phyloP scores from a whole-genome alignment of 2,113 vertebrate genomes.

The Boulengeromyrus knoepffleri region DNA sequence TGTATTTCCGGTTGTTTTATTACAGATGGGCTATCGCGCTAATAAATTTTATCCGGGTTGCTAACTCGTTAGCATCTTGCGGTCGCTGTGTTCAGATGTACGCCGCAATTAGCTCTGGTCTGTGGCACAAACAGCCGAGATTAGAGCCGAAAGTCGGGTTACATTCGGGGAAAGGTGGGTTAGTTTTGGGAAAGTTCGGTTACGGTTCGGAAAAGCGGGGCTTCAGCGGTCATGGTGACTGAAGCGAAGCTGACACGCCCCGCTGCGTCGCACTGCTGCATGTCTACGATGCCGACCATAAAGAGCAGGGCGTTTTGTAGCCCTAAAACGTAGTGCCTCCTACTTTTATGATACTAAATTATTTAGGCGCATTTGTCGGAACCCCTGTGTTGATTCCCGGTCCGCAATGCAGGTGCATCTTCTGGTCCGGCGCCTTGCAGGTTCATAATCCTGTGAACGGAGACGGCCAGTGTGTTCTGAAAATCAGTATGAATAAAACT shows the following conservation, averaged over 20 bases:
- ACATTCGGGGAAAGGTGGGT: neutral
- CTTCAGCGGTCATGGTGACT: neutral
- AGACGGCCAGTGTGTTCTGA: neutral
- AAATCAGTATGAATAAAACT: neutral
- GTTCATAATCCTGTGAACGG: neutral
- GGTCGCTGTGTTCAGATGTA: neutral
- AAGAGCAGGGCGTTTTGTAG: neutral
- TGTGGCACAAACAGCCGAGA: neutral
- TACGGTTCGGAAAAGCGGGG: neutral
- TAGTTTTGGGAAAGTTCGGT: neutral
- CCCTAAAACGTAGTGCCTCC: neutral
- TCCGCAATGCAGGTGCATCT: neutral
- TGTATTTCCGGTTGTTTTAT: neutral
- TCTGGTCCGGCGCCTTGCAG: neutral
- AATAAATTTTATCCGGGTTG: neutral
- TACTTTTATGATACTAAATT: neutral
- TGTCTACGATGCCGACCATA: neutral
- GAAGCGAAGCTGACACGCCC: neutral
- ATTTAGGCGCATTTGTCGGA: slow-evolving; percentile 1
- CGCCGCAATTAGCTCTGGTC: neutral
- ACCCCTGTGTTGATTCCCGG: neutral
- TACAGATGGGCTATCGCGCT: neutral
- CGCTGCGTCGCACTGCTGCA: neutral
- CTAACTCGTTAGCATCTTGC: neutral
- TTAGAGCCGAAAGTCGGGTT: neutral